Evolutionary conservation across 2,113 vertebrate species (phyloP).

Genomic region (Bubo bubo): DNA sequence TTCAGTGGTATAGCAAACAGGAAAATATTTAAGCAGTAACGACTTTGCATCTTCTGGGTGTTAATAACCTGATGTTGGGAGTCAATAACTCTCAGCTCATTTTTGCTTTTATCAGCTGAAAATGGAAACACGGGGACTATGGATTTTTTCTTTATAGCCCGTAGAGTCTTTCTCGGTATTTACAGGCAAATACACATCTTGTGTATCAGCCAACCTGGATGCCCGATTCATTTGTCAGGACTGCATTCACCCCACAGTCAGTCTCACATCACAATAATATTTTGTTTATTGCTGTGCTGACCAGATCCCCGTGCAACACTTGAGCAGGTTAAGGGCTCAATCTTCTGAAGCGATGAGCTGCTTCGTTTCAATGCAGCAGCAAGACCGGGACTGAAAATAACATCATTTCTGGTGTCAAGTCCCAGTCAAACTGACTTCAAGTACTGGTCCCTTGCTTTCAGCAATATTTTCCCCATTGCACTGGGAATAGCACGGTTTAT

Average conservation of each 20-base stretch:
- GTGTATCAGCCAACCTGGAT: not conserved
- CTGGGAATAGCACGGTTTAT: not conserved
- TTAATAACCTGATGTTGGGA: not conserved
- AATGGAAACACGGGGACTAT: not conserved
- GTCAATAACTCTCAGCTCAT: not conserved
- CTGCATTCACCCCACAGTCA: not conserved
- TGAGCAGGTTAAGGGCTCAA: not conserved
- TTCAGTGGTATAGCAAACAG: not conserved
- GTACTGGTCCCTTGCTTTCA: not conserved
- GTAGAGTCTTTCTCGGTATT: not conserved
- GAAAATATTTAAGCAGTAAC: not conserved
- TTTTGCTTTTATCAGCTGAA: not conserved
- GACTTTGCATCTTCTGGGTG: not conserved
- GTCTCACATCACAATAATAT: not conserved
- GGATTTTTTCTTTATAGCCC: not conserved
- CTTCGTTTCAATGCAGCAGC: not conserved
- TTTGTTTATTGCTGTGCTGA: not conserved
- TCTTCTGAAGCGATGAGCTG: not conserved
- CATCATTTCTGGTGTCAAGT: not conserved
- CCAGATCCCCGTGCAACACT: not conserved
- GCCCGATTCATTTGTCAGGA: not conserved
- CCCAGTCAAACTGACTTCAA: not conserved
- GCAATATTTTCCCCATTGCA: not conserved
- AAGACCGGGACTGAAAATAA: not conserved
- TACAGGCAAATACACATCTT: not conserved